Evolutionary conservation across 2,888 invertebrate genomes (phyloP), one percentile per base, ranked within the genome.

Genomic region (Pandemis heparana): DNA sequence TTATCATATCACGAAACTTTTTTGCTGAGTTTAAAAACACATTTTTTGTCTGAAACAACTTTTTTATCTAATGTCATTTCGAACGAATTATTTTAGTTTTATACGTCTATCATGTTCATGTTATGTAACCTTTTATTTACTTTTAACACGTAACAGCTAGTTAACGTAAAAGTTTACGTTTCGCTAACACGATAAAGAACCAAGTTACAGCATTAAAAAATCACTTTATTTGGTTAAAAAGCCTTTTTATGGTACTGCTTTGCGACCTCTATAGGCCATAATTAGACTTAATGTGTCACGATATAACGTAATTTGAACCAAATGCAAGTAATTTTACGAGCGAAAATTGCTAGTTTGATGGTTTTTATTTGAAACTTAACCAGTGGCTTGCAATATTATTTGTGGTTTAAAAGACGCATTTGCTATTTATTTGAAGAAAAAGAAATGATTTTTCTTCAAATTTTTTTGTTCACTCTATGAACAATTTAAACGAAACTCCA

Each of bases 141-240:
- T n/a, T 41, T 67, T 32, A 61, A 43, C 71, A 71, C 71, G 66
- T 66, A 71, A 66, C 39, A 23, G 53, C 51, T 51, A 53, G 59
- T 65, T 69, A 60, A 53, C 18, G 64, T 61, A 23, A 41, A 69
- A 74, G 60, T 74, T 74, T 64, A 65, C 64, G 60, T 59, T 64
- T 59, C 12, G 23, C 41, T 41, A 48, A 63, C 73, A 74, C 73
- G 64, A 60, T 69, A 69, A 74, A 69, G 14, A 10, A 56, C 16
- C 41, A 10, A 64, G 53, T 43, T 48, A 39, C 7, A 16, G 9
- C 67, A 43, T 67, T 69, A 68, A 73, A 72, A 69, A 74, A 51
- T 74, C 69, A 69, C 64, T 69, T 73, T 73, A 74, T 74, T 74
- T 74, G 69, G 69, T 69, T 74, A 69, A 69, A 69, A 69, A 69